Evolutionary conservation across 2,797 vertebrate species (phyloP), one percentile per base, ranked within the genome.

Genomic region (Sebastes jordani): DNA sequence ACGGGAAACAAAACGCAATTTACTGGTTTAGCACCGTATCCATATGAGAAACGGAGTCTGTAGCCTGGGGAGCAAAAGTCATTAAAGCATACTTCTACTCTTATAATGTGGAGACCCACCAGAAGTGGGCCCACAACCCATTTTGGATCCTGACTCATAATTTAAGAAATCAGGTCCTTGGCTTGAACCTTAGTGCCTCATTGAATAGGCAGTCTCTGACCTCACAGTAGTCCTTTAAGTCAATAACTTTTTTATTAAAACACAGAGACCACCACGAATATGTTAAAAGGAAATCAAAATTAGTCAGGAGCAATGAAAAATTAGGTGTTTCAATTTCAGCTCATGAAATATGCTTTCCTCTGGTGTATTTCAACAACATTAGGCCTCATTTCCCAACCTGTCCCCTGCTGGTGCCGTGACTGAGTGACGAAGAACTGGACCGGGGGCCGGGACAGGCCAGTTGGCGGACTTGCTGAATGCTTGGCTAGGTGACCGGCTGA

Each of bases 261-360:
- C 61, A 76, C 63, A 55, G 38, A 83, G 46, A 54, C 72, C 71
- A 86, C 69, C 70, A 78, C 80, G 84, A 90, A 85, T 80, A 85
- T 71, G 49, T 82, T 84, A 67, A 87, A 85, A 86, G 83, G 74
- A 91, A 89, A 85, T 85, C 70, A 68, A 82, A 92, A 90, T 88
- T 86, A 90, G 87, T 80, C 74, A 72, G 74, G 71, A 85, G 86
- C 78, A 70, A 82, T 88, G 85, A 94, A 91, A 88, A 90, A 91
- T 78, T 56, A 76, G 76, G 80, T 85, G 83, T 90, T 89, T 91
- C 49, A 85, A 74, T 88, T 81, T 82, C 72, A 84, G 66, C 69
- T 49, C 68, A 73, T 84, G 77, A 87, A 87, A 89, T 85, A 30
- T 71, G 76, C 78, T 89, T 92, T 87, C 77, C 83, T 86, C 82